A percentile compares a stretch with the other conserved stretches of the same genome.
Evolutionary conservation across 2,797 vertebrate genomes (phyloP).

Genomic region (Phaenicophaeus curvirostris): DNA sequence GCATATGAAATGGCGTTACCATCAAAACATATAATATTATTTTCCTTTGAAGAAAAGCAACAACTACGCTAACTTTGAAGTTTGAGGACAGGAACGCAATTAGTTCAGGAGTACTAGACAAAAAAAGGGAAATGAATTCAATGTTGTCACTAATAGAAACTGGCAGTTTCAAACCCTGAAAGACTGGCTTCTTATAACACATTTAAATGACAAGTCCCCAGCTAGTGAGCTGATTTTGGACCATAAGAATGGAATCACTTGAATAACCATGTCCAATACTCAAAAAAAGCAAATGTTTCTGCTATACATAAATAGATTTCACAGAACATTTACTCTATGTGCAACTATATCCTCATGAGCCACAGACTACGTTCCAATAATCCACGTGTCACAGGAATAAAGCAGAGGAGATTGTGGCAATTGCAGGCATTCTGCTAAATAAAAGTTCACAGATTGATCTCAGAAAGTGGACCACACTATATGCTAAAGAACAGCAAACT

Average conservation of each 20-base stretch:
- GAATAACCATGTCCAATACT: neutral
- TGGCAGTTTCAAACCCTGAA: neutral
- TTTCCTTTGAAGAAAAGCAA: constrained; percentile 31
- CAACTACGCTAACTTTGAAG: constrained; percentile 17
- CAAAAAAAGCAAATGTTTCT: neutral
- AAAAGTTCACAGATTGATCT: neutral
- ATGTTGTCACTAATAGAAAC: neutral
- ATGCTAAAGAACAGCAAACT: neutral
- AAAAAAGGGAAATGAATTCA: neutral
- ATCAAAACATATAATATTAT: constrained; percentile 38
- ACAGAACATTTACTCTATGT: neutral
- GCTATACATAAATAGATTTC: neutral
- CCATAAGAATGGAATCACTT: neutral
- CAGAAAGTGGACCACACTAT: neutral
- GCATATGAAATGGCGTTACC: constrained; percentile 35
- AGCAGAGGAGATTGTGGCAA: neutral
- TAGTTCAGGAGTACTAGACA: constrained; percentile 7
- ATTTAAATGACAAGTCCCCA: neutral
- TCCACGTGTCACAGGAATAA: neutral
- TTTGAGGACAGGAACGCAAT: constrained; percentile 8
- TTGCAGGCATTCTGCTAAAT: neutral
- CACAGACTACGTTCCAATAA: neutral
- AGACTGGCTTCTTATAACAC: neutral
- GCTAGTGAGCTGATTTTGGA: neutral
- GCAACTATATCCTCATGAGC: neutral